Percentiles rank a stretch among this genome's conserved stretches.
These are phyloP conservation scores for Engraulis encrasicolus DNA, from an alignment of 2,113 vertebrate species.

Conservation along the genomic window DNA sequence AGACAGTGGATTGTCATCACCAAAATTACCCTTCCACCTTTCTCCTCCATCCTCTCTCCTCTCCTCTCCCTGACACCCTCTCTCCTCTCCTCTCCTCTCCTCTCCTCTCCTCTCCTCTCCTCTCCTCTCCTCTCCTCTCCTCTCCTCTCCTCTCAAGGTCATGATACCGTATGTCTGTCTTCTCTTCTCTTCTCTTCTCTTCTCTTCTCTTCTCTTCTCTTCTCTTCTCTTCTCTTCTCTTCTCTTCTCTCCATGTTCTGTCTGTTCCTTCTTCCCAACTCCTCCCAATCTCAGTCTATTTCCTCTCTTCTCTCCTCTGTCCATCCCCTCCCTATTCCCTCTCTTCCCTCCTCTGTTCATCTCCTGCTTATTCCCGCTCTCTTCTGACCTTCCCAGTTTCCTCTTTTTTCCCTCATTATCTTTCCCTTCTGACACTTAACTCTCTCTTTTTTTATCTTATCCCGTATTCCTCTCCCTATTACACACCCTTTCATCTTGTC, in stretches of 20 bases:
- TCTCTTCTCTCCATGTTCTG: no score
- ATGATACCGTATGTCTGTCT: no score
- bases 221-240: background rate
- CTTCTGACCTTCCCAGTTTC: no score
- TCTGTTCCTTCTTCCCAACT: background rate
- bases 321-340: background rate
- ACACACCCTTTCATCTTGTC: no score
- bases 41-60: background rate
- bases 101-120: background rate
- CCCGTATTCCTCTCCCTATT: no score
- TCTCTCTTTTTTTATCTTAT: no score
- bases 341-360: background rate
- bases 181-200: background rate
- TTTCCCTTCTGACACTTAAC: no score
- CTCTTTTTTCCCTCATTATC: no score
- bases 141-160: background rate
- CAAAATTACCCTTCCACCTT: background rate
- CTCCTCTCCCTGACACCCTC: background rate
- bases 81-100: background rate
- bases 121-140: background rate
- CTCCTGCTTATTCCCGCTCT: no score
- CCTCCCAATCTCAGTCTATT: no score
- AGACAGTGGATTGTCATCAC: background rate
- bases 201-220: background rate
- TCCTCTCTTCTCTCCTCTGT: background rate